Evolutionary conservation across 35 echinoderm and acorn worm genomes (phyloP).

Genomic region (Nesometra sesokonis): DNA sequence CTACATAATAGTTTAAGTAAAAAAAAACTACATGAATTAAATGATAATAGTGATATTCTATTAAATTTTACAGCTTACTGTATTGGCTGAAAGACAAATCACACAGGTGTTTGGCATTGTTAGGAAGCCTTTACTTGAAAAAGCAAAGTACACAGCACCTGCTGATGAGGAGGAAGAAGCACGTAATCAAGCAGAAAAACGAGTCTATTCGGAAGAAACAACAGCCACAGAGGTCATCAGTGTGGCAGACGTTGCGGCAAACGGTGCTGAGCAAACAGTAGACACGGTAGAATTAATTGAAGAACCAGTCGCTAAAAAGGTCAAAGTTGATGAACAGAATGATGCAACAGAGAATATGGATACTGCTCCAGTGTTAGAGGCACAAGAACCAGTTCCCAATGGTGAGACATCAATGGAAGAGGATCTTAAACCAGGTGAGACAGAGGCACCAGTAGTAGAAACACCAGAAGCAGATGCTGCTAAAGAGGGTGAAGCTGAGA

Average conservation of each 20-base stretch:
- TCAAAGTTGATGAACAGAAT: neutral
- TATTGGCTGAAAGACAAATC: slow-evolving; percentile 73
- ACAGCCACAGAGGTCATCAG: neutral
- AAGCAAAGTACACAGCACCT: neutral
- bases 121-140: slow-evolving; percentile 26
- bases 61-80: slow-evolving; percentile 45
- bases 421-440: neutral
- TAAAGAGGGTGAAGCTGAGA: slow-evolving; percentile 1
- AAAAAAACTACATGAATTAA: no score
- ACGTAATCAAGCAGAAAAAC: no score
- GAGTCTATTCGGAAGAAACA: neutral
- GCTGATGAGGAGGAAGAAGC: neutral
- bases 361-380: neutral
- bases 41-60: neutral
- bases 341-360: neutral
- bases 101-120: slow-evolving; percentile 35
- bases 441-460: neutral
- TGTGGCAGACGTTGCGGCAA: neutral
- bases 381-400: neutral
- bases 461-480: neutral
- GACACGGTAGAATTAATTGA: neutral
- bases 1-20: no score
- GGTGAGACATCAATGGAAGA: neutral
- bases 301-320: neutral
- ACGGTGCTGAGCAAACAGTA: neutral